Evolutionary conservation across 1,140 invertebrate species (phyloP).

Genomic region (Leptinotarsa undecemlineata): DNA sequence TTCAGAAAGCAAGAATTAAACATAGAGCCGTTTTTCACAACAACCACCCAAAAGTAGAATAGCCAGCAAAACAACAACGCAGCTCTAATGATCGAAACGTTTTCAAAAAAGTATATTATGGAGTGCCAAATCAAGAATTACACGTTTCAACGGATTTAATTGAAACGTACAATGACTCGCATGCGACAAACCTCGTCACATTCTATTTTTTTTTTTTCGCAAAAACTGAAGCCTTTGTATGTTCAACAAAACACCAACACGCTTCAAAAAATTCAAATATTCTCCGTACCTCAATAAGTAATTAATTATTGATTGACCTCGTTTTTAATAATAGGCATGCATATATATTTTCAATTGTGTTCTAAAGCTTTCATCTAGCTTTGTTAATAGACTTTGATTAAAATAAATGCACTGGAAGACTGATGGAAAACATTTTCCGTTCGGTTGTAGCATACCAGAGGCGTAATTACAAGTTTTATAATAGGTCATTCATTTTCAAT

Average conservation of each 20-base stretch:
- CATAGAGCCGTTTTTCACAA: too few relatives aligned
- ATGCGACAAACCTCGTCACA: background rate
- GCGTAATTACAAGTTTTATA: too few relatives aligned
- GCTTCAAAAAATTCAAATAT: background rate
- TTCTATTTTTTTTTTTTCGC: background rate
- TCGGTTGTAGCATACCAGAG: background rate
- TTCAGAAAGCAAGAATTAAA: too few relatives aligned
- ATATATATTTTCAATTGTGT: slow-evolving; percentile 1
- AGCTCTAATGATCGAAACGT: too few relatives aligned
- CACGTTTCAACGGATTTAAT: too few relatives aligned
- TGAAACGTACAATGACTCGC: too few relatives aligned
- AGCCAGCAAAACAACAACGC: too few relatives aligned
- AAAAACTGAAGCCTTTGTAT: background rate
- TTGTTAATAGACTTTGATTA: slow-evolving; percentile 6
- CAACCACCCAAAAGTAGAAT: too few relatives aligned
- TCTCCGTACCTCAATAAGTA: background rate
- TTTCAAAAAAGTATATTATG: too few relatives aligned
- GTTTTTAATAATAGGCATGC: background rate
- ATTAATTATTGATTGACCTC: slow-evolving; percentile 3
- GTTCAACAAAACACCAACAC: background rate
- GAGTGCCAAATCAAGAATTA: too few relatives aligned
- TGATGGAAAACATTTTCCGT: background rate
- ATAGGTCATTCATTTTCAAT: too few relatives aligned
- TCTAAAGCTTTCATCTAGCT: background rate
- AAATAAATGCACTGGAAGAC: slow-evolving; percentile 3